These are phyloP conservation scores for Leucopsar rothschildi DNA, from an alignment of 2,113 vertebrate genomes.

Conservation along the genomic window DNA sequence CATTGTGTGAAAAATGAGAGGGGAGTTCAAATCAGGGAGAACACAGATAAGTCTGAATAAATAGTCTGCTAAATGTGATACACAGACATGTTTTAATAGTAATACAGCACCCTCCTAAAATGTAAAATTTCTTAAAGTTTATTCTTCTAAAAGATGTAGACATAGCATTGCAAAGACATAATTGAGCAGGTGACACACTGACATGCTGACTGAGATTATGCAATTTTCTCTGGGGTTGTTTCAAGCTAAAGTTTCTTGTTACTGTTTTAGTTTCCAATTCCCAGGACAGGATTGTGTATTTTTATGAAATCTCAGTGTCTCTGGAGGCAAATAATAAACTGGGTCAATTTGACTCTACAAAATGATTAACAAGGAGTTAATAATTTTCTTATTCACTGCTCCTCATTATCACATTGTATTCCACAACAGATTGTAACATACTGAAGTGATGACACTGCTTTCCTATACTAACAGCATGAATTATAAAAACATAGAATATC, in stretches of 20 bases:
- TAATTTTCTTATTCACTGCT: neutral
- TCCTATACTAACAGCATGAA: neutral
- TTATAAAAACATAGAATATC: neutral
- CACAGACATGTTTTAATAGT: neutral
- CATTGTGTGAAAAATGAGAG: neutral
- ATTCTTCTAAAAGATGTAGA: neutral
- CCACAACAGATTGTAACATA: neutral
- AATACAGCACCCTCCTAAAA: neutral
- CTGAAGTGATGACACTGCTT: neutral
- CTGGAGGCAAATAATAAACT: neutral
- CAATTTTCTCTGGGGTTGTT: neutral
- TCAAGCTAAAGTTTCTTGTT: neutral
- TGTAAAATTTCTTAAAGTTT: neutral
- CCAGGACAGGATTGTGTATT: neutral
- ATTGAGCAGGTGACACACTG: neutral
- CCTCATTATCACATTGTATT: neutral
- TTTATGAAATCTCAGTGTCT: neutral
- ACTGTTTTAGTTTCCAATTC: neutral
- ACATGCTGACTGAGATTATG: neutral
- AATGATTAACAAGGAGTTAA: slow-evolving; percentile 1
- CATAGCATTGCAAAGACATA: neutral
- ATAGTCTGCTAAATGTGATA: neutral
- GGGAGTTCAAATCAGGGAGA: neutral
- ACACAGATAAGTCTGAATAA: neutral
- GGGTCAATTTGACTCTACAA: neutral